Conservation (phyloP, 2,888 invertebrate genomes). For the Andrena dorsata region DNA sequence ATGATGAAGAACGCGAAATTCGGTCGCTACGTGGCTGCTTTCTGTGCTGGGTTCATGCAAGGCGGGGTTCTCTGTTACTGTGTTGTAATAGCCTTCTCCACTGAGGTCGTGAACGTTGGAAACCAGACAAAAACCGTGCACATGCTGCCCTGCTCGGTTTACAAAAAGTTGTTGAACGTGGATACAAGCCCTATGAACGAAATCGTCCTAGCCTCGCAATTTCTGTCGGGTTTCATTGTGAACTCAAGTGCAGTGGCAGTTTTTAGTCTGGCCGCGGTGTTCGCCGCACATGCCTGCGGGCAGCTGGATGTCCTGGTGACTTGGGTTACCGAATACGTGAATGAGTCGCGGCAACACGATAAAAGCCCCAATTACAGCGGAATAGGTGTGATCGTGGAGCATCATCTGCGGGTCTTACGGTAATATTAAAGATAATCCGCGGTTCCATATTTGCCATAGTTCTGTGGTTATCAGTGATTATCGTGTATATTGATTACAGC, state of each 20-base stretch:
- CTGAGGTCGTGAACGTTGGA: background rate
- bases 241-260: conserved; percentile 55
- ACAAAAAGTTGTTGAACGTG: conserved; percentile 51
- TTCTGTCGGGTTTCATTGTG: conserved; percentile 53
- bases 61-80: conserved; percentile 56
- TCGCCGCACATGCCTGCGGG: conserved; percentile 72
- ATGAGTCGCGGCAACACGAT: background rate
- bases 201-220: conserved; percentile 63
- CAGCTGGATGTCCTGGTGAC: conserved; percentile 67
- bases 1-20: conserved; percentile 70
- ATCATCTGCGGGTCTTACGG: conserved; percentile 65
- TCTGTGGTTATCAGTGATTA: background rate
- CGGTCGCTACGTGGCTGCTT: conserved; percentile 62
- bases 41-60: conserved; percentile 59
- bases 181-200: conserved; percentile 64
- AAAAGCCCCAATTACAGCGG: background rate
- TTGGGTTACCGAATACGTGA: conserved; percentile 57
- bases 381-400: conserved; percentile 57
- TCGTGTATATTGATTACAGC: conserved; percentile 33
- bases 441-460: background rate
- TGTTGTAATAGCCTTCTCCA: conserved; percentile 11
- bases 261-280: conserved; percentile 63
- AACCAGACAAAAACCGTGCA: conserved; percentile 61
- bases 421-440: conserved; percentile 3
- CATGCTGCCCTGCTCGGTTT: conserved; percentile 60